Evolutionary conservation across 2,797 vertebrate genomes (phyloP).

Genomic region (Macroramphosus scolopax): DNA sequence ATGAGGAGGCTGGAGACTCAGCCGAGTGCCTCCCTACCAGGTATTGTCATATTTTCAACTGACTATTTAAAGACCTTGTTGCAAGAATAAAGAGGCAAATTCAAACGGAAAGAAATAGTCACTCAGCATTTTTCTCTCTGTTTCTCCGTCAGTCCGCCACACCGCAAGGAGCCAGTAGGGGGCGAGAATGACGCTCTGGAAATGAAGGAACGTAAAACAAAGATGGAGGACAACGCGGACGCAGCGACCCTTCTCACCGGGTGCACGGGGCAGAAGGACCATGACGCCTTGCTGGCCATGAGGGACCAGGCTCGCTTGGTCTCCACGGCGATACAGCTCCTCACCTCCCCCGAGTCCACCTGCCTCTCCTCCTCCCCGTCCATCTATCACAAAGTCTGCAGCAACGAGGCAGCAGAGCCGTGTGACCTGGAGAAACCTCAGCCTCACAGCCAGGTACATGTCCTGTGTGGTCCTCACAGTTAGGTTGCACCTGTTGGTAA

Average conservation of each 20-base stretch:
- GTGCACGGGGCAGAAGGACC: conserved; percentile 82
- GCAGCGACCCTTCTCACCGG: conserved; percentile 50
- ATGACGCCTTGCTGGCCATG: conserved; percentile 85
- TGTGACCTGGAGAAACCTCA: conserved; percentile 81
- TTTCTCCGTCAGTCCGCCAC: conserved; percentile 57
- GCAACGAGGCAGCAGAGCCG: conserved; percentile 79
- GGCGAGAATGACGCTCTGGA: conserved; percentile 73
- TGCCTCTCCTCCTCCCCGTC: conserved; percentile 79
- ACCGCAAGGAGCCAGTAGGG: conserved; percentile 75
- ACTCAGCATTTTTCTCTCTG: background rate
- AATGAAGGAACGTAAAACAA: conserved; percentile 72
- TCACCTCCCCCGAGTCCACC: conserved; percentile 87
- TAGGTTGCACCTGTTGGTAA: no score
- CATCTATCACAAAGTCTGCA: conserved; percentile 82
- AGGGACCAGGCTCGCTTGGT: conserved; percentile 89
- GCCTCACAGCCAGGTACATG: conserved; percentile 64
- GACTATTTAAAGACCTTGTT: no score
- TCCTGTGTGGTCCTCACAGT: no score
- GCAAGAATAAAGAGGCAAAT: no score
- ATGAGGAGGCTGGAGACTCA: conserved; percentile 88
- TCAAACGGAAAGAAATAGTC: no score
- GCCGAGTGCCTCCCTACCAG: conserved; percentile 86
- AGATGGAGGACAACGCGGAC: conserved; percentile 47
- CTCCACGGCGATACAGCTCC: conserved; percentile 89
- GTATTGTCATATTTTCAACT: conserved; percentile 26